phyloP scores from a whole-genome alignment of 2,888 invertebrate genomes.

The Standfussiana lucernea region DNA sequence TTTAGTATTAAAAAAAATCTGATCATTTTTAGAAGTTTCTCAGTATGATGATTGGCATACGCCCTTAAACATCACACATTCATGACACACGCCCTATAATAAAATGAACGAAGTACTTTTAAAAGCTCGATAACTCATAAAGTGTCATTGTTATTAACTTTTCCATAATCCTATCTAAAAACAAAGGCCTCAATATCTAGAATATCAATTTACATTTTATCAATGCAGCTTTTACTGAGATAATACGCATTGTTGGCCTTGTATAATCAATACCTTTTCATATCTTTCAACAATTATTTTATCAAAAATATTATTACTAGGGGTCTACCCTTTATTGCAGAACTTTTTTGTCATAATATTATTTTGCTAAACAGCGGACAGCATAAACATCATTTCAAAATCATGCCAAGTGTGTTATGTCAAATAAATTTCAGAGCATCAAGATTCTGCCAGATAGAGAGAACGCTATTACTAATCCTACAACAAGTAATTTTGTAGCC shows the following conservation, averaged over 20 bases:
- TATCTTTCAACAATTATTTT: neutral
- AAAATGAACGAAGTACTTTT: neutral
- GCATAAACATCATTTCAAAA: no score
- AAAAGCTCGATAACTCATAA: neutral
- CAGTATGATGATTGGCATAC: neutral
- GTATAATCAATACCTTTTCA: neutral
- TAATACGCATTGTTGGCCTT: neutral
- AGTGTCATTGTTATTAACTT: constrained; percentile 5
- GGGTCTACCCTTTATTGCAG: no score
- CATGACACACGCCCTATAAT: neutral
- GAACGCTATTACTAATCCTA: no score
- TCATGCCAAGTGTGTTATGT: no score
- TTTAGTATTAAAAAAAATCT: no score
- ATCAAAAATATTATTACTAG: neutral
- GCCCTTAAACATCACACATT: neutral
- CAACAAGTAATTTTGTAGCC: no score
- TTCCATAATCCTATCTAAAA: neutral
- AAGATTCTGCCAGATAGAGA: no score
- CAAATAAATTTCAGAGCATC: no score
- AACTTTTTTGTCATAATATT: no score
- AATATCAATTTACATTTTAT: neutral
- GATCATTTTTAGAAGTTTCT: no score
- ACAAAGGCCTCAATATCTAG: neutral
- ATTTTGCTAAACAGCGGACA: no score
- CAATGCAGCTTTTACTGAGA: neutral